A percentile compares a stretch with the other conserved stretches of the same genome.
Conservation (phyloP, 1,140 invertebrate genomes). For the Procambarus clarkii region DNA sequence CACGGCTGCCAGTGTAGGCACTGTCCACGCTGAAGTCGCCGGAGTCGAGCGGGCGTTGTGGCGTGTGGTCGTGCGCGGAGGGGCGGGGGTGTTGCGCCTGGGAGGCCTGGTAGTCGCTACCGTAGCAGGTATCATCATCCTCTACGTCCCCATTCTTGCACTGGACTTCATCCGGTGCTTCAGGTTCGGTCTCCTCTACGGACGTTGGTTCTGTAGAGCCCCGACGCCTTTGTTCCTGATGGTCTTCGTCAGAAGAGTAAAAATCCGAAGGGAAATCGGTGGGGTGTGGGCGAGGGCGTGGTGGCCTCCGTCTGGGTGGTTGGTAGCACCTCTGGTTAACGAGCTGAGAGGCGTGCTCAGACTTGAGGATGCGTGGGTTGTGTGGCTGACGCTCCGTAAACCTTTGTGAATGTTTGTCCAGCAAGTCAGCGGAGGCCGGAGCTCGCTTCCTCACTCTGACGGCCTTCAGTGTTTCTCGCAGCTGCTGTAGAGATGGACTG, state of each 20-base stretch:
- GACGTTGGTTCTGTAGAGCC: not conserved
- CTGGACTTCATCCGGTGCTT: not conserved
- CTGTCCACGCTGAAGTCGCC: constrained; percentile 60
- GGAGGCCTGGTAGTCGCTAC: constrained; percentile 33
- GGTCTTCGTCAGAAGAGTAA: constrained; percentile 51
- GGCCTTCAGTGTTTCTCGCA: constrained; percentile 41
- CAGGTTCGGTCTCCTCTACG: not conserved
- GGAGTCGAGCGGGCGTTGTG: constrained; percentile 41
- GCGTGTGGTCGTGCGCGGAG: not conserved
- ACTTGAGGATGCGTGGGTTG: constrained; percentile 53
- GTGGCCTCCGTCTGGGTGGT: constrained; percentile 41
- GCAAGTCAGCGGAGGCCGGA: constrained; percentile 8
- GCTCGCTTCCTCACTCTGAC: constrained; percentile 44
- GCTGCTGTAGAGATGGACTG: constrained; percentile 42
- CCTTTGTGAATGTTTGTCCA: constrained; percentile 41
- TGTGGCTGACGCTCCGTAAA: constrained; percentile 47
- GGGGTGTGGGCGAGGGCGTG: not conserved
- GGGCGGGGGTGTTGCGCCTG: constrained; percentile 2
- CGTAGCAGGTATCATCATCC: constrained; percentile 37
- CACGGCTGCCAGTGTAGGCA: constrained; percentile 58
- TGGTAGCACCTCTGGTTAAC: constrained; percentile 41
- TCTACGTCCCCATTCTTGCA: not conserved
- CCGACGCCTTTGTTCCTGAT: not conserved
- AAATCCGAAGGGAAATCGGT: constrained; percentile 38
- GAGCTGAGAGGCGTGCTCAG: constrained; percentile 43